These are phyloP conservation scores for Desmodus rotundus DNA, from an alignment of 2,113 vertebrate species.

Conservation along the genomic window DNA sequence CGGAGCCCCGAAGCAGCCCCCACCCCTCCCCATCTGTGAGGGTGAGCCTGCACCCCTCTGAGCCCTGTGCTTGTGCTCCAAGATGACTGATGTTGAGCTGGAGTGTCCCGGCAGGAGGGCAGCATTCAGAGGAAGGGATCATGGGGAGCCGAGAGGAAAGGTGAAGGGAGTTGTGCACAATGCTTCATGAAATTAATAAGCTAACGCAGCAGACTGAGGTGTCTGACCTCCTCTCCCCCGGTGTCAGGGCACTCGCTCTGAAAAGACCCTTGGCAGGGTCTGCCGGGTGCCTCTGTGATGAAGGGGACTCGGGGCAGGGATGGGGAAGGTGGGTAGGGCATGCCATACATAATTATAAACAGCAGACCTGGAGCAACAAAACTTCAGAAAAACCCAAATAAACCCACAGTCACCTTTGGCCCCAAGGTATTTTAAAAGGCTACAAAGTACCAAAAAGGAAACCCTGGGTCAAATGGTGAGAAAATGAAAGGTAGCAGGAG, in stretches of 20 bases:
- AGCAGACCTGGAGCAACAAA: constrained; percentile 68
- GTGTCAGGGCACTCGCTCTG: not conserved
- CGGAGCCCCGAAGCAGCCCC: not conserved
- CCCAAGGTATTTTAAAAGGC: constrained; percentile 63
- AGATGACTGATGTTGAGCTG: not conserved
- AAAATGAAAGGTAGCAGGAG: constrained; percentile 45
- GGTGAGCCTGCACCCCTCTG: not conserved
- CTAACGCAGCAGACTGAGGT: not conserved
- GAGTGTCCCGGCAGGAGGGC: not conserved
- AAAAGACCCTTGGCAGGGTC: not conserved
- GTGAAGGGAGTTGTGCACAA: constrained; percentile 1
- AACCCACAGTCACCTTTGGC: constrained; percentile 64
- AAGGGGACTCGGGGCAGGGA: not conserved
- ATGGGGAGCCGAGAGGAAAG: not conserved
- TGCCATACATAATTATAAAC: constrained; percentile 15
- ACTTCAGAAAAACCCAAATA: constrained; percentile 62
- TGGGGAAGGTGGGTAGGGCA: not conserved
- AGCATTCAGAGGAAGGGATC: not conserved
- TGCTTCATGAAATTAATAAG: not conserved
- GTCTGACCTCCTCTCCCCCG: not conserved
- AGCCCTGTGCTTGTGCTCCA: not conserved
- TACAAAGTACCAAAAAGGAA: constrained; percentile 56
- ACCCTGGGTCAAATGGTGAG: constrained; percentile 51
- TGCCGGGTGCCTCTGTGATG: not conserved
- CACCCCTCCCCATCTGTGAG: not conserved